Base-by-base conservation (phyloP, 1,140 invertebrate genomes). In the Ceratina calcarata region DNA sequence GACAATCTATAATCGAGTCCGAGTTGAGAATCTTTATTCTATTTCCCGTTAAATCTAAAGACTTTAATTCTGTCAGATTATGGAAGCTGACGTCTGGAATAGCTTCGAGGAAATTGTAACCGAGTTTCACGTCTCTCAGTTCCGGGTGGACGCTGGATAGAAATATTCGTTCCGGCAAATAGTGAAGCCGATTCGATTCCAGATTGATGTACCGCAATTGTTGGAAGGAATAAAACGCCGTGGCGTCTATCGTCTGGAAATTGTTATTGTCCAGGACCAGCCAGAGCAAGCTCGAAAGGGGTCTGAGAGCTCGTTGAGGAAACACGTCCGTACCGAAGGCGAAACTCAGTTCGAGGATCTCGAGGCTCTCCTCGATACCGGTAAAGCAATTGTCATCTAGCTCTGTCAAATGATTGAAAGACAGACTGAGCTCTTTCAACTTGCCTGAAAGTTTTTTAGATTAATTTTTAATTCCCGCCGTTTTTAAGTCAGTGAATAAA, bases 231-330 rank as follows among this genome's bases (percentile, higher is more conserved):
- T 95, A 95, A 15, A 95, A 93, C 1, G 94, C 91, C 0, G 92
- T 91, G 37, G 95, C 92, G 18, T 95, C 94, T 1, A 98, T 93
- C 0, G 94, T 94, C 84, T 96, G 95, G 79, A 98, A 95, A 88
- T 97, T 96, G 86, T 98, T 98, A 90, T 98, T 97, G 90, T 98
- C 97, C 79, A 98, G 92, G 15, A 97, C 96, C 49, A 98, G 92
- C 97, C 97, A 98, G 85, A 96, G 94, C 0, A 98, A 93, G 86
- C 95, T 95, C 16, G 93, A 94, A 7, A 98, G 93, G 0, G 95
- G 95, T 66, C 94, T 93, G 0, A 97, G 93, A 2, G 96, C 95
- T 61, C 95, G 95, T 80, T 96, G 94, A 0, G 97, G 96, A 88
- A 97, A 96, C 83, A 96, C 93, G 22, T 97, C 96, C 10, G 95